These are phyloP conservation scores for Vombatus ursinus DNA, from an alignment of 2,113 vertebrate genomes.

Conservation along the genomic window DNA sequence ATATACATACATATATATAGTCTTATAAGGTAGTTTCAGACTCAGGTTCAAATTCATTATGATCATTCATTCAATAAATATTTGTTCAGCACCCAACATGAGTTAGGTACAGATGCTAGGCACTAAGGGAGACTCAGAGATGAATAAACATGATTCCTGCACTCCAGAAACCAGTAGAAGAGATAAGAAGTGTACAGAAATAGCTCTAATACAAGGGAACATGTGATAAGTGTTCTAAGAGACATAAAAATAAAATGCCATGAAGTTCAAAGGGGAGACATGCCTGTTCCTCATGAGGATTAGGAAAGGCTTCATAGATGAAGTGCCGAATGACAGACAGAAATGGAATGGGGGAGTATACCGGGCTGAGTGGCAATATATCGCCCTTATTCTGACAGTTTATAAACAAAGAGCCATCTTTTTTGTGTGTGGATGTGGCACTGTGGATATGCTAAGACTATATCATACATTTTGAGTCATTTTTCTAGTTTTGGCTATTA, in stretches of 20 bases:
- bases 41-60: not conserved
- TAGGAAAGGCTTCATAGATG: not conserved
- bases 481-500: not conserved
- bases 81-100: not conserved
- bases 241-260: not conserved
- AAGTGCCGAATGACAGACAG: not conserved
- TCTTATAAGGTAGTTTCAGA: not conserved
- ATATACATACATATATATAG: too few relatives aligned
- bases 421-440: not conserved
- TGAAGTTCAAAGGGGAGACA: not conserved
- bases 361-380: not conserved
- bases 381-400: not conserved
- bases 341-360: not conserved
- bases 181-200: not conserved
- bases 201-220: not conserved
- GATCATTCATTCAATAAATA: constrained; percentile 15
- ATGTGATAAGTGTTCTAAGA: too few relatives aligned
- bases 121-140: not conserved
- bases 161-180: not conserved
- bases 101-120: not conserved
- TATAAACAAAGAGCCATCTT: not conserved
- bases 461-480: not conserved
- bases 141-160: not conserved
- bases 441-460: too few relatives aligned
- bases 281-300: not conserved